Evolutionary conservation across 1,140 invertebrate species (phyloP).

Genomic region (Drosophila equinoxialis): DNA sequence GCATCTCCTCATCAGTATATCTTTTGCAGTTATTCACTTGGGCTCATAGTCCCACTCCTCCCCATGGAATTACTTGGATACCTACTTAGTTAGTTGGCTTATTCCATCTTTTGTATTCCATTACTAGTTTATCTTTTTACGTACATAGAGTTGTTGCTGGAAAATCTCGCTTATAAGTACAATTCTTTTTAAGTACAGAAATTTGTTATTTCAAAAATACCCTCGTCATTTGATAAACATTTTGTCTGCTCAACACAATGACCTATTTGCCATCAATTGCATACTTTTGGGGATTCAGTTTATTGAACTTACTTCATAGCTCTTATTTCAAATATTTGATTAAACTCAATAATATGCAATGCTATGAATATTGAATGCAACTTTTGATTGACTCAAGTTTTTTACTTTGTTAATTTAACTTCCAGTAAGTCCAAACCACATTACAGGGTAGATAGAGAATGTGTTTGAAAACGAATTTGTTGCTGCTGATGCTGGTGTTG

Average conservation of each 20-base stretch:
- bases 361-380: too few relatives aligned
- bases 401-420: not conserved
- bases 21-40: too few relatives aligned
- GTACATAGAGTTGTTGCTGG: not conserved
- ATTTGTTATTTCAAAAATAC: not conserved
- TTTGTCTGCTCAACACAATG: not conserved
- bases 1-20: too few relatives aligned
- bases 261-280: not conserved
- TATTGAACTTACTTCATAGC: not conserved
- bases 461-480: not conserved
- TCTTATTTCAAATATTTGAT: too few relatives aligned
- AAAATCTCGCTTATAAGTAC: not conserved
- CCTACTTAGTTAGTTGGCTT: slow-evolving; percentile 8
- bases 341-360: too few relatives aligned
- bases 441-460: not conserved
- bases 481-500: slow-evolving; percentile 19
- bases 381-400: too few relatives aligned
- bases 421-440: not conserved
- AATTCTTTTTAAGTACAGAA: not conserved
- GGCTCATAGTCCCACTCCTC: too few relatives aligned
- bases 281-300: not conserved
- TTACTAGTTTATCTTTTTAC: not conserved
- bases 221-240: not conserved
- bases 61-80: not conserved
- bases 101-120: slow-evolving; percentile 2